Base-by-base conservation (phyloP, 2,888 invertebrate species). In the Noctua janthina region DNA sequence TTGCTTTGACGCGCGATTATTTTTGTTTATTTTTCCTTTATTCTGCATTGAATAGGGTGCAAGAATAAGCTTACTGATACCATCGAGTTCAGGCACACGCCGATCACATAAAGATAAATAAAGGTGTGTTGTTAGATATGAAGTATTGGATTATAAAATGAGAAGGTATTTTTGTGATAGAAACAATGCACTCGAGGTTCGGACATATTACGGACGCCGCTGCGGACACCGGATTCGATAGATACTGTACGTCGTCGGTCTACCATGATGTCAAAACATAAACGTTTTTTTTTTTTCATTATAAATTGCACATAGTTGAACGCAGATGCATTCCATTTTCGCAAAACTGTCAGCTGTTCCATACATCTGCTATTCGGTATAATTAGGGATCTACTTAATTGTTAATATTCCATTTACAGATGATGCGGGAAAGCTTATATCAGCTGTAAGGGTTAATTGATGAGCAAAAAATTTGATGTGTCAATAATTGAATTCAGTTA, bases 1-100 rank as follows among this genome's bases (percentile, higher is more conserved):
- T 72, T 76, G 73, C 70, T 75, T 81, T 82, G 66, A 66, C 51
- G 62, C 75, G 76, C 81, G 81, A 79, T 84, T 81, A 82, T 84
- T 82, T 74, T 86, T 84, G 69, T 74, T 84, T 84, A 67, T 85
- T 89, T 84, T 74, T 82, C 75, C 51, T 75, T 87, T 75, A 77
- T 84, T 51, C 67, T 49, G 62, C 80, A 59, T 51, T 78, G 84
- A 82, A 80, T 82, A 70, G 81, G 56, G 74, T 67, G 43, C n/a
- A 71, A 73, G 51, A 76, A 70, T 70, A 49, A 78, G 35, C 68
- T 69, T 67, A 73, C 49, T 56, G 71, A 84, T 87, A 49, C 20
- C 35, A 66, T 39, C 66, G 20, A n/a, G 4, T 10, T 76, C 64
- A 29, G 39, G 64, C 56, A 35, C 39, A n/a, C 20, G 49, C 13